Evolutionary conservation across 2,888 invertebrate genomes (phyloP).

Genomic region (Chymomyza fuscimana): DNA sequence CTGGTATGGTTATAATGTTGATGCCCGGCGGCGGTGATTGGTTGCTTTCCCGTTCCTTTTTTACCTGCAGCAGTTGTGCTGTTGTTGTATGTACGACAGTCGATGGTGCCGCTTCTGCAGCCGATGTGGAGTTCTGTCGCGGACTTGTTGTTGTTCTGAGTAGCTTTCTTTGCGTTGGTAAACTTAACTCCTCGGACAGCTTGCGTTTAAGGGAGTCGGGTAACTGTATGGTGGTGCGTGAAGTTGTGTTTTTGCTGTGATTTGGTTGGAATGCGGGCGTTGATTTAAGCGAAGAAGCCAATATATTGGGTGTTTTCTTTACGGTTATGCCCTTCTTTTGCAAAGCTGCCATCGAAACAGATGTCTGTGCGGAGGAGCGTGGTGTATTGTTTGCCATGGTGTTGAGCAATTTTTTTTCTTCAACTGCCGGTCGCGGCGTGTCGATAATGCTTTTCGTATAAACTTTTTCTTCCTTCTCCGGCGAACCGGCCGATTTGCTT

Average conservation of each 20-base stretch:
- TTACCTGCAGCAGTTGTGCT: constrained; percentile 65
- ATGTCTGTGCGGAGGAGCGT: constrained; percentile 30
- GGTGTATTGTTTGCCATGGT: constrained; percentile 53
- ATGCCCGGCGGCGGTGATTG: constrained; percentile 66
- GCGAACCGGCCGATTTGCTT: constrained; percentile 66
- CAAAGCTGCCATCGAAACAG: constrained; percentile 58
- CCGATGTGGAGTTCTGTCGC: constrained; percentile 35
- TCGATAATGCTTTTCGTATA: constrained; percentile 45
- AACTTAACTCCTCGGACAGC: constrained; percentile 61
- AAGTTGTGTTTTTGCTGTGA: constrained; percentile 25
- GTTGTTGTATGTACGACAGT: constrained; percentile 61
- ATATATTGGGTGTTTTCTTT: constrained; percentile 59
- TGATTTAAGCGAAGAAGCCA: constrained; percentile 19
- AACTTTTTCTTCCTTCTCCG: constrained; percentile 71
- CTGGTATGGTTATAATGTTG: constrained; percentile 77
- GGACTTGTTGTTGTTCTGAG: constrained; percentile 32
- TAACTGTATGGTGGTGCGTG: constrained; percentile 69
- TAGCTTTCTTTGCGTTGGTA: constrained; percentile 35
- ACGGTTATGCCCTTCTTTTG: constrained; percentile 77
- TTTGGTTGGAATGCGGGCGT: not conserved
- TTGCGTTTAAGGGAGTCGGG: constrained; percentile 75
- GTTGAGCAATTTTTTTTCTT: constrained; percentile 64
- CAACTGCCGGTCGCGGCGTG: constrained; percentile 55
- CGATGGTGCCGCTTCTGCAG: constrained; percentile 31
- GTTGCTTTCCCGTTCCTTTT: constrained; percentile 66